A percentile compares a stretch with the other conserved stretches of the same genome.
These are phyloP conservation scores for Gonocerus acuteangulatus DNA, from an alignment of 2,888 invertebrate species.

Conservation along the genomic window DNA sequence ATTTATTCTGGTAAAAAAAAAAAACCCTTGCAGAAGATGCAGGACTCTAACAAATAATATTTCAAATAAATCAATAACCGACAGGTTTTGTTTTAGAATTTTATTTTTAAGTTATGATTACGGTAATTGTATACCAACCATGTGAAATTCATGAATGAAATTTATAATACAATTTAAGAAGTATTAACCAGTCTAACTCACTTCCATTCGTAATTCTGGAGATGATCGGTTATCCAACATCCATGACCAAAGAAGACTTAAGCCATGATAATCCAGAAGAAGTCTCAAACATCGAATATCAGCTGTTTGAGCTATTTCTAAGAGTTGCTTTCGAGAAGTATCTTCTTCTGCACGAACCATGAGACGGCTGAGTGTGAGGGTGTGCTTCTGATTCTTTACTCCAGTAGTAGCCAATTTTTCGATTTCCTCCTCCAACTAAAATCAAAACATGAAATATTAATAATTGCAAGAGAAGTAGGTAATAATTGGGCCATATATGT, in stretches of 20 bases:
- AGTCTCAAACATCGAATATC: slow-evolving; percentile 75
- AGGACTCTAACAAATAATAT: too few species aligned
- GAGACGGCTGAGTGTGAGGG: slow-evolving; percentile 77
- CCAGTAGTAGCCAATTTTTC: slow-evolving; percentile 68
- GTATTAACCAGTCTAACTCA: too few species aligned
- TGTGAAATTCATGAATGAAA: too few species aligned
- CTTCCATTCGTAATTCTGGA: slow-evolving; percentile 37
- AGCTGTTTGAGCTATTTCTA: slow-evolving; percentile 69
- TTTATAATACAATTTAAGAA: too few species aligned
- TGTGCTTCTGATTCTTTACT: slow-evolving; percentile 81
- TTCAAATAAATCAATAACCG: too few species aligned
- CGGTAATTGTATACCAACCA: too few species aligned
- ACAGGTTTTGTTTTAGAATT: too few species aligned
- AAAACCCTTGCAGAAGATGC: too few species aligned
- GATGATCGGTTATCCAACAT: slow-evolving; percentile 48
- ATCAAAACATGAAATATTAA: slow-evolving; percentile 1
- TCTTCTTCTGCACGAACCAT: slow-evolving; percentile 86
- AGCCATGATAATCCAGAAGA: slow-evolving; percentile 88
- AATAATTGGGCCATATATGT: too few species aligned
- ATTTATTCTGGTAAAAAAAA: too few species aligned
- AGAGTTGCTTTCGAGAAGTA: slow-evolving; percentile 62
- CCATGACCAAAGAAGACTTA: slow-evolving; percentile 85
- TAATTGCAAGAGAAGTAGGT: too few species aligned
- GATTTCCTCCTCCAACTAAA: slow-evolving; percentile 79
- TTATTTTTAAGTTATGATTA: too few species aligned